Evolutionary conservation across 2,113 vertebrate genomes (phyloP).

Genomic region (Tachysurus vachellii): DNA sequence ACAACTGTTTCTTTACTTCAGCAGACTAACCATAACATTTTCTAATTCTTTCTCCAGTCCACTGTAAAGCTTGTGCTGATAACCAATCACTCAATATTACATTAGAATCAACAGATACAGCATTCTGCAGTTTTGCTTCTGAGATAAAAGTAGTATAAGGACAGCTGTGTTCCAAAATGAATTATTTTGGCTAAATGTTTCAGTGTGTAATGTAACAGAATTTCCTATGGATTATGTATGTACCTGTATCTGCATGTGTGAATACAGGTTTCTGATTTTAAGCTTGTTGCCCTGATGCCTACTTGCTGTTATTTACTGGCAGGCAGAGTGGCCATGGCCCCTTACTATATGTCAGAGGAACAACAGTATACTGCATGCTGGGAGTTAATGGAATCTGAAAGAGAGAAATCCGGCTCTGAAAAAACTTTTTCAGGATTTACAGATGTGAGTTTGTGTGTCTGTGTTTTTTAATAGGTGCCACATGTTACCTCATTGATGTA

Average conservation of each 20-base stretch:
- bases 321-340: conserved; percentile 5
- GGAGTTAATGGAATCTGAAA: conserved; percentile 1
- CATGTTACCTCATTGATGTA: conserved; percentile 34
- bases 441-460: conserved; percentile 29
- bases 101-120: too few relatives aligned
- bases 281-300: conserved; percentile 46
- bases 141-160: not conserved
- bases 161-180: not conserved
- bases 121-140: not conserved
- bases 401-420: conserved; percentile 5
- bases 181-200: not conserved
- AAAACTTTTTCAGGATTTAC: conserved; percentile 8
- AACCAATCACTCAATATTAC: not conserved
- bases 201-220: not conserved
- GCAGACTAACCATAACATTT: not conserved
- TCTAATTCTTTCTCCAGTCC: not conserved
- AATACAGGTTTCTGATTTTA: conserved; percentile 48
- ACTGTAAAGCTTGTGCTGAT: not conserved
- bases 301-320: not conserved
- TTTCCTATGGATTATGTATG: not conserved
- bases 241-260: conserved; percentile 46
- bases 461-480: conserved; percentile 26
- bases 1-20: conserved; percentile 49
- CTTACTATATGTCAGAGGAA: conserved; percentile 33
- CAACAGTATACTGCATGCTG: conserved; percentile 33